Base-by-base conservation (phyloP, 2,797 vertebrate genomes). In the Otolemur crassicaudatus region DNA sequence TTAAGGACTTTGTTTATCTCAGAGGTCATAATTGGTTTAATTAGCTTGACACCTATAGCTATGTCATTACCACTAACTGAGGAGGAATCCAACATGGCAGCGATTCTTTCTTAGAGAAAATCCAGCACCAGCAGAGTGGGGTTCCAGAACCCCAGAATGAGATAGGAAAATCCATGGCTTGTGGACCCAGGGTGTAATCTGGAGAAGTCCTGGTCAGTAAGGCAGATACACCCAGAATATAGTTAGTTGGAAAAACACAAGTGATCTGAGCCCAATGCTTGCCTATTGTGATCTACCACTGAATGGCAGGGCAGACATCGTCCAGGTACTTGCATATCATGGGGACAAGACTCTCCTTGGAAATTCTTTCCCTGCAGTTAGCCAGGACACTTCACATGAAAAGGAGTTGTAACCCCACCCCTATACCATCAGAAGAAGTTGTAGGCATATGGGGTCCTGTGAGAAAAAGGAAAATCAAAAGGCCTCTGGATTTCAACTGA, bases 81-180 rank as follows among this genome's bases (percentile, higher is more conserved):
- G 49, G 61, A 90, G 75, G 12, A 29, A 40, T 94, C 58, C 40
- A 69, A 67, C 31, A 76, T 75, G 43, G 56, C 22, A 91, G 3
- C 84, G 65, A 85, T 94, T 80, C 34, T 90, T 96, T 96, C 81
- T 87, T 92, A 94, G 14, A 90, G 81, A 31, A 97, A 94, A 82
- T 13, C n/a, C 60, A 93, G 49, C 31, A 75, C 14, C 23, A 81
- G 58, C 56, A 87, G 49, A 83, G 25, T 60, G 72, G 46, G 11
- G 2, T 80, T 96, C 86, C 53, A 81, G 63, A 19, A 2, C 14
- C 69, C 53, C 31, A 76, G 77, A 92, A 69, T 53, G 20, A 90
- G 60, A 27, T 34, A 81, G 37, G 76, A 83, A 96, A 93, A 73
- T 20, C n/a, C 7, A 3, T 63, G 73, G 53, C 12, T 34, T 87